Conservation (phyloP, 1,140 invertebrate genomes). For the Neotoxoptera formosana region DNA sequence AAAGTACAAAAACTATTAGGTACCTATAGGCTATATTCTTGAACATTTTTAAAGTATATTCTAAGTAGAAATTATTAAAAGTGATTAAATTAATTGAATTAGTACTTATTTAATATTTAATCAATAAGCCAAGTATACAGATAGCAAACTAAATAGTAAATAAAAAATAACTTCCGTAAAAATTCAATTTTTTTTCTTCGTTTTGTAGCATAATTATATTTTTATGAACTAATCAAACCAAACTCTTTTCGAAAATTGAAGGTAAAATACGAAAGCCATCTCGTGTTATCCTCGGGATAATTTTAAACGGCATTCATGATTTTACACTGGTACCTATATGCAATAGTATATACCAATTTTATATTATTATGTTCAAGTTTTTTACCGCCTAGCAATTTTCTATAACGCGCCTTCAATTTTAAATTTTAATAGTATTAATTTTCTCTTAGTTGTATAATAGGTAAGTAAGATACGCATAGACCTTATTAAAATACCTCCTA, state of each 20-base stretch:
- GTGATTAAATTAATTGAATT: not conserved
- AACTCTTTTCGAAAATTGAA: not conserved
- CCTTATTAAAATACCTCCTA: too few species aligned
- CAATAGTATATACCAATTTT: too few species aligned
- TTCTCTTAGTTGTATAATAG: too few species aligned
- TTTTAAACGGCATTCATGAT: not conserved
- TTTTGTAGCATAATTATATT: not conserved
- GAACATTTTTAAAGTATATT: not conserved
- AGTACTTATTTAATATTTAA: not conserved
- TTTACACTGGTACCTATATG: not conserved
- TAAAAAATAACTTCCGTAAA: too few species aligned
- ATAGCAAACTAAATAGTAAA: too few species aligned
- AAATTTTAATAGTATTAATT: too few species aligned
- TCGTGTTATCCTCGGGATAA: not conserved
- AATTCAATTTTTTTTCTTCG: not conserved
- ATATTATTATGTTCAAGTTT: too few species aligned
- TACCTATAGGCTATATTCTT: not conserved
- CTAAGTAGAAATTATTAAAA: not conserved
- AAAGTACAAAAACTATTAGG: not conserved
- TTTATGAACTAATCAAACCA: not conserved
- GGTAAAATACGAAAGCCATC: not conserved
- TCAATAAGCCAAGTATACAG: too few species aligned
- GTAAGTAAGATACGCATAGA: too few species aligned
- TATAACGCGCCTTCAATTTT: too few species aligned
- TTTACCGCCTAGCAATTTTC: too few species aligned